Conservation (phyloP, 1,140 invertebrate genomes). For the Nasonia vitripennis region DNA sequence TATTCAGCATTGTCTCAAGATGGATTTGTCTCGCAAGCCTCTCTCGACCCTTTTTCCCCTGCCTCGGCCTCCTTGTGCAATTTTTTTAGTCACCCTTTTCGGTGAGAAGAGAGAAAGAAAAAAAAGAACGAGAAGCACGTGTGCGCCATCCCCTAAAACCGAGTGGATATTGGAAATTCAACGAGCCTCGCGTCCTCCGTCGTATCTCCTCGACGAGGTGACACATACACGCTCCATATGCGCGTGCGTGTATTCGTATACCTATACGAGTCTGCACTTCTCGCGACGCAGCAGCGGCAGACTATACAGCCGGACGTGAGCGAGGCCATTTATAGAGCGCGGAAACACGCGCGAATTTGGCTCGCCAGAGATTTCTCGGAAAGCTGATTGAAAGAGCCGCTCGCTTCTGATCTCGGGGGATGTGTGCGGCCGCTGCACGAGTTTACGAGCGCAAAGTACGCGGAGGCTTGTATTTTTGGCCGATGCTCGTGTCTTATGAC, state of each 20-base stretch:
- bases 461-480: background rate
- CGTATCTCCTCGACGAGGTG: background rate
- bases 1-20: constrained; percentile 21
- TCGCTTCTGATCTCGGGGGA: background rate
- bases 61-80: background rate
- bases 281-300: background rate
- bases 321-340: constrained; percentile 44
- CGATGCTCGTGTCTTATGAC: background rate
- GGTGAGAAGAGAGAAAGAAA: background rate
- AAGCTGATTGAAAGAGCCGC: constrained; percentile 40
- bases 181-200: background rate
- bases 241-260: background rate
- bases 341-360: background rate
- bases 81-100: background rate
- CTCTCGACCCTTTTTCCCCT: background rate
- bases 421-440: background rate
- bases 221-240: background rate
- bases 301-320: background rate
- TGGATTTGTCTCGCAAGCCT: background rate
- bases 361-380: background rate
- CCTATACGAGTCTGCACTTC: background rate
- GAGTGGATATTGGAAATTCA: constrained; percentile 27
- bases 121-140: background rate
- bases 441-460: background rate
- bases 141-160: background rate